A percentile compares a stretch with the other conserved stretches of the same genome.
Evolutionary conservation across 2,888 invertebrate species (phyloP).

Genomic region (Oxyscelio sp.): DNA sequence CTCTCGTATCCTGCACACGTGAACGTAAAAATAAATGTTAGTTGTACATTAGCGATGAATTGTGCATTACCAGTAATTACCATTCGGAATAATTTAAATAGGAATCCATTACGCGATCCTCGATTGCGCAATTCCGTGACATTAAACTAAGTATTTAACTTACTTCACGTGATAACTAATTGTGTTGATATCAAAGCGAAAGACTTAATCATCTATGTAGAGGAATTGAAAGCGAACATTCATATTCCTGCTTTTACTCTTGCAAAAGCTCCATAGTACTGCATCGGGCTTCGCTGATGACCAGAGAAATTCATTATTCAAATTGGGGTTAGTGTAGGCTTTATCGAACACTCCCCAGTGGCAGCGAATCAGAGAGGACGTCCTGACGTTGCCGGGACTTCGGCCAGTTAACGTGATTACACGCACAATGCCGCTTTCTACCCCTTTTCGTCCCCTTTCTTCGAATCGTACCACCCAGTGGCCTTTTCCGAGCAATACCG

Average conservation of each 20-base stretch:
- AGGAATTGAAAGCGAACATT: constrained; percentile 72
- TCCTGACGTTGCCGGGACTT: constrained; percentile 76
- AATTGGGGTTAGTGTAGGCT: constrained; percentile 78
- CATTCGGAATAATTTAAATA: constrained; percentile 16
- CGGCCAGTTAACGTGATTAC: constrained; percentile 84
- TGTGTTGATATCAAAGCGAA: constrained; percentile 71
- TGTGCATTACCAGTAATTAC: constrained; percentile 21
- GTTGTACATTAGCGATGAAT: background rate
- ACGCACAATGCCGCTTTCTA: constrained; percentile 83
- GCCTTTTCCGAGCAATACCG: constrained; percentile 74
- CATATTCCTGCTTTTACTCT: constrained; percentile 74
- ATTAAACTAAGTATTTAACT: constrained; percentile 55
- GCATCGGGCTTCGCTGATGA: constrained; percentile 73
- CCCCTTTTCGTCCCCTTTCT: constrained; percentile 78
- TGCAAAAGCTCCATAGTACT: constrained; percentile 70
- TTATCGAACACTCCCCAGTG: constrained; percentile 72
- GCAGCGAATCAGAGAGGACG: constrained; percentile 76
- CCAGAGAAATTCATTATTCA: constrained; percentile 80
- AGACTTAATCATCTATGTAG: constrained; percentile 68
- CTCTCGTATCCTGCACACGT: too few species aligned
- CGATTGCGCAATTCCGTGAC: constrained; percentile 36
- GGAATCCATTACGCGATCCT: constrained; percentile 27
- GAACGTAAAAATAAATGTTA: too few species aligned
- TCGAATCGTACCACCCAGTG: constrained; percentile 74
- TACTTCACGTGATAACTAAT: constrained; percentile 68